These are phyloP conservation scores for Volucella bombylans DNA, from an alignment of 2,888 invertebrate genomes.

Conservation along the genomic window DNA sequence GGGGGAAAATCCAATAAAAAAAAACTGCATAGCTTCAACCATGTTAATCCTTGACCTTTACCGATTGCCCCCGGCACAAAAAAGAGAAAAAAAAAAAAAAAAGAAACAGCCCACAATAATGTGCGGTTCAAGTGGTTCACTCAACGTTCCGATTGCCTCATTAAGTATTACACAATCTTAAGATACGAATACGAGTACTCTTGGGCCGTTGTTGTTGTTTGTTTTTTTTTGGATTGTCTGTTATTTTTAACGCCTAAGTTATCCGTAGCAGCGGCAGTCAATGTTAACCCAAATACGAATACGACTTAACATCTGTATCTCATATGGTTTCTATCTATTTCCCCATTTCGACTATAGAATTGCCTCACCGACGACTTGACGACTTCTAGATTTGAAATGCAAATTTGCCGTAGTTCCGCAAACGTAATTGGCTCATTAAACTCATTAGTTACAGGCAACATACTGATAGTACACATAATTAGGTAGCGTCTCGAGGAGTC, in stretches of 20 bases:
- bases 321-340: slow-evolving; percentile 12
- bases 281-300: slow-evolving; percentile 50
- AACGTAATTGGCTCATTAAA: slow-evolving; percentile 72
- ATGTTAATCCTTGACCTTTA: slow-evolving; percentile 74
- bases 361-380: slow-evolving; percentile 8
- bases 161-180: slow-evolving; percentile 70
- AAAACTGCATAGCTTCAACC: slow-evolving; percentile 39
- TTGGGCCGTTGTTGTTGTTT: slow-evolving; percentile 23
- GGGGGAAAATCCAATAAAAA: neutral
- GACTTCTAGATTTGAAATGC: slow-evolving; percentile 50
- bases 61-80: slow-evolving; percentile 64
- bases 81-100: slow-evolving; percentile 20
- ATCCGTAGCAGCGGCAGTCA: slow-evolving; percentile 27
- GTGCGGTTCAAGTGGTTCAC: slow-evolving; percentile 62
- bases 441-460: slow-evolving; percentile 68
- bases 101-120: slow-evolving; percentile 56
- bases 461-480: slow-evolving; percentile 41
- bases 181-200: slow-evolving; percentile 38
- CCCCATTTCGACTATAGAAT: too few species aligned
- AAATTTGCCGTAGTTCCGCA: slow-evolving; percentile 33
- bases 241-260: slow-evolving; percentile 56
- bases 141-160: slow-evolving; percentile 63
- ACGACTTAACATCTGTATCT: neutral
- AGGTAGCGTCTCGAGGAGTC: slow-evolving; percentile 41
- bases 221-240: slow-evolving; percentile 5